phyloP scores from a whole-genome alignment of 1,140 invertebrate genomes.

The Coboldia fuscipes region DNA sequence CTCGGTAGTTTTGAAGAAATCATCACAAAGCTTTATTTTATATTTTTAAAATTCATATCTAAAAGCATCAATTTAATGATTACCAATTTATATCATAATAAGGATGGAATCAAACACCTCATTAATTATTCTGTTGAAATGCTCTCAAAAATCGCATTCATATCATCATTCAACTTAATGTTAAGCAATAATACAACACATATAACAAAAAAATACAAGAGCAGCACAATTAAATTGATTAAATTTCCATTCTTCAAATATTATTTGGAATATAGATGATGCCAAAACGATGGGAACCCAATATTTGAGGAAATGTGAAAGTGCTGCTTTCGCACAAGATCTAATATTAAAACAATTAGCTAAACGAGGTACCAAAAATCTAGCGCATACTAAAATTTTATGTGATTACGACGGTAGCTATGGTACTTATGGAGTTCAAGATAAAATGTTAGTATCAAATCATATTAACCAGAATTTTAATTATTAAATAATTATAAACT shows the following conservation, averaged over 20 bases:
- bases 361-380: conserved; percentile 24
- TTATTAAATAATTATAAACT: not conserved
- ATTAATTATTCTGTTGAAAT: conserved; percentile 11
- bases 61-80: conserved; percentile 1
- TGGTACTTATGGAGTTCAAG: conserved; percentile 25
- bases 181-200: not conserved
- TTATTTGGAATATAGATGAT: conserved; percentile 16
- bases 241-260: not conserved
- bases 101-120: conserved; percentile 4
- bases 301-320: conserved; percentile 35
- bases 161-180: not conserved
- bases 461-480: not conserved
- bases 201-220: not conserved
- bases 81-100: not conserved
- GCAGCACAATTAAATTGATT: not conserved
- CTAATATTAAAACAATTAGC: conserved; percentile 23
- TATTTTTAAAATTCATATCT: too few relatives aligned
- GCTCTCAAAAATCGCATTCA: not conserved
- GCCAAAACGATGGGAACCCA: conserved; percentile 18
- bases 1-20: too few relatives aligned
- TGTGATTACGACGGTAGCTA: conserved; percentile 36
- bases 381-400: conserved; percentile 19
- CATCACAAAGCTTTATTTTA: too few relatives aligned
- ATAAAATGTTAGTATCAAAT: conserved; percentile 22
- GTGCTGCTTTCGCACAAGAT: conserved; percentile 22